A percentile compares a stretch with the other conserved stretches of the same genome.
Conservation (phyloP, 2,888 invertebrate species). For the Nymphalis urticae region DNA sequence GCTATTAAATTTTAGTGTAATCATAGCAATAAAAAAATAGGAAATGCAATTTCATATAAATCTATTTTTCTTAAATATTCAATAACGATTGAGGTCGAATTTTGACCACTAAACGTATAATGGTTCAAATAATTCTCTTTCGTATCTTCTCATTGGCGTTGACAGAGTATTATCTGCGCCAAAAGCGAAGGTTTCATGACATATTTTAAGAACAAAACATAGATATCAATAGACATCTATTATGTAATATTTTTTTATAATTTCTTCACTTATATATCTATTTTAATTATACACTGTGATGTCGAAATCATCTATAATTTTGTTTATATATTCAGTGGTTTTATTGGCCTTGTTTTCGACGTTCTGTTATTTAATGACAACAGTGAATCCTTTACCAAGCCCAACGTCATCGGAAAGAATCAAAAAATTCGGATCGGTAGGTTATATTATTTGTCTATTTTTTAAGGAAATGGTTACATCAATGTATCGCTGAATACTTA, state of each 20-base stretch:
- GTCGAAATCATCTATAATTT: slow-evolving; percentile 40
- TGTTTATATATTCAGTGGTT: slow-evolving; percentile 38
- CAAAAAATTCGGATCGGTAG: slow-evolving; percentile 29
- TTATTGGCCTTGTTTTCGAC: slow-evolving; percentile 46
- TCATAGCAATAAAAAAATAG: no score
- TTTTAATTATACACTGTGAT: slow-evolving; percentile 32
- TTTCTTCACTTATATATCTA: slow-evolving; percentile 2
- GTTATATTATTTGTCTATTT: slow-evolving; percentile 1
- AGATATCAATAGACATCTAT: not conserved
- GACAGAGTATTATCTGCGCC: not conserved
- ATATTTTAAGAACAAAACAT: not conserved
- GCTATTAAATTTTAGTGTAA: no score
- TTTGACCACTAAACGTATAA: no score
- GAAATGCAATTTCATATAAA: no score
- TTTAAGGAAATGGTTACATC: no score
- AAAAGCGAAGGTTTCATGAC: not conserved
- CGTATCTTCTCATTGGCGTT: not conserved
- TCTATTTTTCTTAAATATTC: no score
- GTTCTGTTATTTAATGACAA: slow-evolving; percentile 50
- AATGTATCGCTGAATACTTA: no score
- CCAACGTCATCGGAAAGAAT: slow-evolving; percentile 10
- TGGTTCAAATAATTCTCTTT: not conserved
- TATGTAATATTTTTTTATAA: slow-evolving; percentile 3
- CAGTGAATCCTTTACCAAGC: slow-evolving; percentile 48
- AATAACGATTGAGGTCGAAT: no score